Conservation (phyloP, 2,797 vertebrate genomes). For the Pagetopsis macropterus region DNA sequence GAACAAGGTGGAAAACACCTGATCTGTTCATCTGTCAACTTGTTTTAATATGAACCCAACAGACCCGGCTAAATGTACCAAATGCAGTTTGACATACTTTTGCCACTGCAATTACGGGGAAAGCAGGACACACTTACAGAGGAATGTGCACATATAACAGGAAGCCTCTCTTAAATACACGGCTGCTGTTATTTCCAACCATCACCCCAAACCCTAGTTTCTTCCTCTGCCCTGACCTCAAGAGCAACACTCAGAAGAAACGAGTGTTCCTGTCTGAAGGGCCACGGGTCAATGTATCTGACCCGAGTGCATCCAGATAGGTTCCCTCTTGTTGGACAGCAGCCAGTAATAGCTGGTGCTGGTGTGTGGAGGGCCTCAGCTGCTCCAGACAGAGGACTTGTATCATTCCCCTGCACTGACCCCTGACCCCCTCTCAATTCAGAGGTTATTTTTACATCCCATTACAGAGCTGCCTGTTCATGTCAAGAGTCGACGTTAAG, state of each 20-base stretch:
- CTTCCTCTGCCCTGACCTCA: conserved; percentile 21
- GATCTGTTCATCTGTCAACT: conserved; percentile 60
- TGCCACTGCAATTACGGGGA: conserved; percentile 50
- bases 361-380: conserved; percentile 63
- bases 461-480: conserved; percentile 17
- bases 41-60: conserved; percentile 27
- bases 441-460: conserved; percentile 52
- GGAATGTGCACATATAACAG: conserved; percentile 57
- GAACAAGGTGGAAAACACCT: conserved; percentile 27
- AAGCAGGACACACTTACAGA: conserved; percentile 57
- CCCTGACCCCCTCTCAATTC: conserved; percentile 49
- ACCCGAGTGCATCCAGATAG: conserved; percentile 48
- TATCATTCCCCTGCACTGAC: conserved; percentile 53
- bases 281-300: conserved; percentile 44
- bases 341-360: conserved; percentile 64
- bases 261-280: conserved; percentile 43
- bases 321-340: conserved; percentile 55
- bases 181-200: conserved; percentile 27
- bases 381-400: conserved; percentile 59
- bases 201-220: conserved; percentile 40
- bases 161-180: conserved; percentile 37
- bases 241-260: conserved; percentile 27
- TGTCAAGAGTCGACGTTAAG: conserved; percentile 23
- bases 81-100: conserved; percentile 54
- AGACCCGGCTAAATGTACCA: conserved; percentile 37